These are phyloP conservation scores for Chironex yamaguchii DNA, from an alignment of 30 jellyfish, hydroid and myxozoan species.

Conservation along the genomic window DNA sequence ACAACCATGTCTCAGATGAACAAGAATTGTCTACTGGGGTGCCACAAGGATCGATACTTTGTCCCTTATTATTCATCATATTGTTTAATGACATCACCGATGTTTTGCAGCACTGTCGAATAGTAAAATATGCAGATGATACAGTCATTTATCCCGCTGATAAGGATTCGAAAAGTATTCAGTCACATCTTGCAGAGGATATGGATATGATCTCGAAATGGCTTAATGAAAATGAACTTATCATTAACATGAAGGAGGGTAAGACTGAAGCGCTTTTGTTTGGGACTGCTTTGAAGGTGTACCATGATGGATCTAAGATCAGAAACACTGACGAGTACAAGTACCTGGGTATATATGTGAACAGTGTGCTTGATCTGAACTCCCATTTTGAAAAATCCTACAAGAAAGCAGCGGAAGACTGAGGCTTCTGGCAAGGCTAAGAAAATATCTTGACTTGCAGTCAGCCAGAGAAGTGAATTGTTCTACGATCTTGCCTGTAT, in stretches of 20 bases:
- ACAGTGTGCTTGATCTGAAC: slow-evolving; percentile 48
- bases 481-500: slow-evolving; percentile 73
- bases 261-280: slow-evolving; percentile 48
- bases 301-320: slow-evolving; percentile 29
- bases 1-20: slow-evolving; percentile 27
- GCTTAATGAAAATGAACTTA: slow-evolving; percentile 65
- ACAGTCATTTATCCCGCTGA: slow-evolving; percentile 59
- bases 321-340: slow-evolving; percentile 57
- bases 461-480: slow-evolving; percentile 63
- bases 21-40: slow-evolving; percentile 50
- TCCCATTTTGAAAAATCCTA: slow-evolving; percentile 51
- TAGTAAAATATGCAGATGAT: slow-evolving; percentile 54
- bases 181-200: slow-evolving; percentile 54
- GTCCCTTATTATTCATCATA: slow-evolving; percentile 46
- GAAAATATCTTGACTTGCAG: slow-evolving; percentile 62
- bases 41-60: slow-evolving; percentile 72
- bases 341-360: slow-evolving; percentile 60
- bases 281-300: slow-evolving; percentile 61
- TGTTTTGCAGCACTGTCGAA: slow-evolving; percentile 41
- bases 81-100: slow-evolving; percentile 49
- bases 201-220: slow-evolving; percentile 57
- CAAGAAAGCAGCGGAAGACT: slow-evolving; percentile 74
- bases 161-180: slow-evolving; percentile 35
- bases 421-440: slow-evolving; percentile 72
- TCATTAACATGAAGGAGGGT: slow-evolving; percentile 55